These are phyloP conservation scores for Falco cherrug DNA, from an alignment of 2,797 vertebrate species.

Conservation along the genomic window DNA sequence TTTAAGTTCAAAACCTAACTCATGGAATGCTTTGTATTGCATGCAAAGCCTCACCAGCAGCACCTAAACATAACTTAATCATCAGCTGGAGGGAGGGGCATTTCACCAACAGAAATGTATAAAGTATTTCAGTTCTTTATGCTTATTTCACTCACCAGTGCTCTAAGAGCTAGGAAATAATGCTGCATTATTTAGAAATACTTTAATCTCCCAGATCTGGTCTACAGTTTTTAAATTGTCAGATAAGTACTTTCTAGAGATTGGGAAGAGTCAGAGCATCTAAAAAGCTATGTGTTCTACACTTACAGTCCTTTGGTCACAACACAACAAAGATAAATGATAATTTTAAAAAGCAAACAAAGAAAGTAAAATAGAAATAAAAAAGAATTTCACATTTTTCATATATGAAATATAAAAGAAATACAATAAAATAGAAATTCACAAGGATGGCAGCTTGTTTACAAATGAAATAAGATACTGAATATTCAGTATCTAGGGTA, in stretches of 20 bases:
- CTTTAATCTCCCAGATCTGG: neutral
- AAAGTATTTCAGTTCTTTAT: neutral
- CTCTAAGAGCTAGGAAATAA: neutral
- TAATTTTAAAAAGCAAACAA: neutral
- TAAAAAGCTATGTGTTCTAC: neutral
- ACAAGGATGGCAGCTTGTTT: neutral
- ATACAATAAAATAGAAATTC: neutral
- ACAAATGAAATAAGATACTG: neutral
- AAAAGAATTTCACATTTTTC: neutral
- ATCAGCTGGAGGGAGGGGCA: neutral
- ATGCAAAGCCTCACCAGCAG: neutral
- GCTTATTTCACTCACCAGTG: neutral
- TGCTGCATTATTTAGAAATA: neutral
- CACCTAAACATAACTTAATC: neutral
- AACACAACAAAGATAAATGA: neutral
- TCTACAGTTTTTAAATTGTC: neutral
- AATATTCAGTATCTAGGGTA: neutral
- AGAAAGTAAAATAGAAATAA: neutral
- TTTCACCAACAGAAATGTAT: neutral
- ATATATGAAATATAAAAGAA: neutral
- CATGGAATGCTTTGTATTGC: neutral
- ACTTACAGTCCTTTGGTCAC: neutral
- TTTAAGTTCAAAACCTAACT: neutral
- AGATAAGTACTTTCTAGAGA: neutral
- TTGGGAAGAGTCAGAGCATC: neutral